Evolutionary conservation across 2,888 invertebrate species (phyloP), one percentile per base, ranked within the genome.

Genomic region (Schizaphis graminum): DNA sequence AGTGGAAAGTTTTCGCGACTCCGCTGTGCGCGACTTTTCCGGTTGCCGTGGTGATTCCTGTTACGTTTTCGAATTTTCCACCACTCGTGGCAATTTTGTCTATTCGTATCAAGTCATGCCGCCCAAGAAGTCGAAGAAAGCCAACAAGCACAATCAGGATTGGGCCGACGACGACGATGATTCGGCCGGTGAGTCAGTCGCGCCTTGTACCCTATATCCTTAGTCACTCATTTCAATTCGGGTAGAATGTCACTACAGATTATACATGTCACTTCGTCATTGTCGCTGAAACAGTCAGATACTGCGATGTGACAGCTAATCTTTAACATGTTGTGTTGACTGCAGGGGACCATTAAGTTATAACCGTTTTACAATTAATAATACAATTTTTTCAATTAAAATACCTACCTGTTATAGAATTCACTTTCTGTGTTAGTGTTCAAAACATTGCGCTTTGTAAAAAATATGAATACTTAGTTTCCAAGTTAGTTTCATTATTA

Each of bases 111-210:
- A 28, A 61, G 8, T 89, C 67, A 94, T 94, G 93, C 93, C 93
- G 24, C 93, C 93, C 0, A 94, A 94, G 35, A 94, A 94, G 56
- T 47, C 86, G 21, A 94, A 94, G 56, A 92, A 93, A 86, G 44
- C 85, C 0, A 91, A 90, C 44, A 94, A 94, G 10, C 67, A 94
- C 57, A 91, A 94, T 35, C 85, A 87, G 16, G 91, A 93, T 93
- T 90, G 90, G 57, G 90, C 44, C 24, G 91, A 92, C 10, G 86
- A 91, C 26, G 86, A 94, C n/a, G 67, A 84, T 13, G 92, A 93
- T 57, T n/a, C 84, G 0, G 67, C 35, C 35, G 93, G 93, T 93
- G 41, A 92, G 91, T 61, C 11, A 44, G 11, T 89, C 0, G 77
- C 21, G 7, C 21, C 28, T 41, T 16, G 28, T 88, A 41, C 11